A percentile compares a stretch with the other conserved stretches of the same genome.
Conservation (phyloP, 1,140 invertebrate species). For the fruit fly (Drosophila melanogaster) region Release_6_plus_ISO1_MT NT_033779.5:18245001-18245500, state of each 20-base stretch:
- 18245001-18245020: conserved; percentile 11
- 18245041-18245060: background rate
- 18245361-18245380: conserved; percentile 48
- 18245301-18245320: conserved; percentile 37
- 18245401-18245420: background rate
- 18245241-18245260: background rate
- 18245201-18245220: too few relatives aligned
- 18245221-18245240: too few relatives aligned
- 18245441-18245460: conserved; percentile 1
- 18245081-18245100: background rate
- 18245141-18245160: too few relatives aligned
- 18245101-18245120: background rate
- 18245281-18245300: conserved; percentile 1
- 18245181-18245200: too few relatives aligned
- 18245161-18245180: too few relatives aligned
- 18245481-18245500: conserved; percentile 70
- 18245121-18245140: too few relatives aligned
- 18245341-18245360: conserved; percentile 5
- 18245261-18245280: background rate
- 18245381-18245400: conserved; percentile 21
- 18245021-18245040: background rate
- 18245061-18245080: background rate
- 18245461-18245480: conserved; percentile 48
- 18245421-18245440: background rate
- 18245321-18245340: background rate